Evolutionary conservation across 1,140 invertebrate species (phyloP).

Genomic region (fruit fly (Drosophila melanogaster)): Release_6_plus_ISO1_MT NT_037436.4:966501-967000

Average conservation of each 20-base stretch:
- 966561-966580: conserved; percentile 55
- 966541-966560: conserved; percentile 37
- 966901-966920: conserved; percentile 3
- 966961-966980: neutral
- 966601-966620: conserved; percentile 17
- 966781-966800: conserved; percentile 40
- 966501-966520: conserved; percentile 54
- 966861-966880: conserved; percentile 24
- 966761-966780: conserved; percentile 11
- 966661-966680: conserved; percentile 47
- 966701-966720: conserved; percentile 37
- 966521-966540: conserved; percentile 29
- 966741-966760: neutral
- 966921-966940: no score
- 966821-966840: conserved; percentile 32
- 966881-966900: conserved; percentile 25
- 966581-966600: conserved; percentile 60
- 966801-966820: conserved; percentile 47
- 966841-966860: conserved; percentile 30
- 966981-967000: neutral
- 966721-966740: conserved; percentile 40
- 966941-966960: neutral
- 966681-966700: conserved; percentile 61
- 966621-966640: neutral
- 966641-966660: conserved; percentile 27